phyloP scores from a whole-genome alignment of 2,797 vertebrate species.

The Manis pentadactyla region DNA sequence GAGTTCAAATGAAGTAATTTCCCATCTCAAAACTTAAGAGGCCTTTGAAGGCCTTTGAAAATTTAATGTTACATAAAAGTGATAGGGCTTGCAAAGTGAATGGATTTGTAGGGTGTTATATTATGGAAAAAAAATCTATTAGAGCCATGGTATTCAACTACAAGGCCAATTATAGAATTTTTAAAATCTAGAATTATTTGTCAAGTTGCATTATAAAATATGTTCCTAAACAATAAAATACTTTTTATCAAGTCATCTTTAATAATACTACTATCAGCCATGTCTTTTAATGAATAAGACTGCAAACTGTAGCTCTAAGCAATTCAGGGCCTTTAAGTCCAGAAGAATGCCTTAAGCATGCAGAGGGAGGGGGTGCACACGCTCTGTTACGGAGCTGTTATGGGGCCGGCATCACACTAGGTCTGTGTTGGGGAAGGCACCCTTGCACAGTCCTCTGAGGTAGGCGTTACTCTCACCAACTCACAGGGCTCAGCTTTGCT shows the following conservation, averaged over 20 bases:
- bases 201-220: not conserved
- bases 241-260: not conserved
- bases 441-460: not conserved
- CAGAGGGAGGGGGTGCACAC: not conserved
- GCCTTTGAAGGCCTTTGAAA: not conserved
- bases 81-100: not conserved
- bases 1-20: not conserved
- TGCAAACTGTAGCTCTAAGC: not conserved
- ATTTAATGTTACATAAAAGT: not conserved
- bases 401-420: not conserved
- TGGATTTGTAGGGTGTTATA: not conserved
- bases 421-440: not conserved
- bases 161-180: not conserved
- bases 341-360: not conserved
- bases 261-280: not conserved
- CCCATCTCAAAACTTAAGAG: slow-evolving; percentile 20
- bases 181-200: slow-evolving; percentile 19
- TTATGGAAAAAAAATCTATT: not conserved
- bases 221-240: not conserved
- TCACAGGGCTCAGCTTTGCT: not conserved
- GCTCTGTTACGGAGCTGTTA: too few relatives aligned
- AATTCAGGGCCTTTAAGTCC: not conserved
- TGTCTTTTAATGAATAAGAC: not conserved
- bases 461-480: not conserved
- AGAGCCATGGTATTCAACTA: not conserved